These are phyloP conservation scores for Brienomyrus longianalis DNA, from an alignment of 2,113 vertebrate species.

Conservation along the genomic window DNA sequence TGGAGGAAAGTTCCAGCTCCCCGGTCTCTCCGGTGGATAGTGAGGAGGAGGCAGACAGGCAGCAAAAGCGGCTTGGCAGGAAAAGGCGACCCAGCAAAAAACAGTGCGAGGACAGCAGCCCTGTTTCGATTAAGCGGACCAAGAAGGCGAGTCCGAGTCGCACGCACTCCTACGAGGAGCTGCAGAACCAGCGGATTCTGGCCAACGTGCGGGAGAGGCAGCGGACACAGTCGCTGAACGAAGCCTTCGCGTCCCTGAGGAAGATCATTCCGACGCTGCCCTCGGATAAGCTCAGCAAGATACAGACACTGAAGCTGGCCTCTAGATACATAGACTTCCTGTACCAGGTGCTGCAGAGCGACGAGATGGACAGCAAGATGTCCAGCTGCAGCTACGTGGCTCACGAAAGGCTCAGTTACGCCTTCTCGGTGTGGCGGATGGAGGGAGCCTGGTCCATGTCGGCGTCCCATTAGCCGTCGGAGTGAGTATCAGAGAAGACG, in stretches of 20 bases:
- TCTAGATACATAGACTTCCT: conserved; percentile 72
- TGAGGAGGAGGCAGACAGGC: conserved; percentile 69
- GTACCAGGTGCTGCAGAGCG: conserved; percentile 72
- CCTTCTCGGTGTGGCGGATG: conserved; percentile 76
- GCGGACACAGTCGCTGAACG: conserved; percentile 70
- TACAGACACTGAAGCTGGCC: conserved; percentile 71
- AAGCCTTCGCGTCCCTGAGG: conserved; percentile 67
- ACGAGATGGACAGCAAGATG: conserved; percentile 77
- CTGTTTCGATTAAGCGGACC: conserved; percentile 52
- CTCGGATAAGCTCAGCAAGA: conserved; percentile 74
- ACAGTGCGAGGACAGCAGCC: conserved; percentile 59
- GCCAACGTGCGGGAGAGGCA: conserved; percentile 71
- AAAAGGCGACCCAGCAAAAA: conserved; percentile 66
- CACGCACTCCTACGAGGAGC: conserved; percentile 67
- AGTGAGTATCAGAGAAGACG: conserved; percentile 35
- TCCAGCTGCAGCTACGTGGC: conserved; percentile 75
- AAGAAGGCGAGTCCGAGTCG: conserved; percentile 63
- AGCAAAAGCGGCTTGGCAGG: conserved; percentile 54
- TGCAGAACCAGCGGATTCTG: conserved; percentile 72
- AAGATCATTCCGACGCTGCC: conserved; percentile 75
- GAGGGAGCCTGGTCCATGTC: conserved; percentile 76
- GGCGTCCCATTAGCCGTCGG: conserved; percentile 58
- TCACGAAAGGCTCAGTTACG: conserved; percentile 73
- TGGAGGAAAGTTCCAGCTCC: conserved; percentile 68
- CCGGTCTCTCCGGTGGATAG: conserved; percentile 69